phyloP scores from a whole-genome alignment of 2,888 invertebrate species.

The Acronicta alni region DNA sequence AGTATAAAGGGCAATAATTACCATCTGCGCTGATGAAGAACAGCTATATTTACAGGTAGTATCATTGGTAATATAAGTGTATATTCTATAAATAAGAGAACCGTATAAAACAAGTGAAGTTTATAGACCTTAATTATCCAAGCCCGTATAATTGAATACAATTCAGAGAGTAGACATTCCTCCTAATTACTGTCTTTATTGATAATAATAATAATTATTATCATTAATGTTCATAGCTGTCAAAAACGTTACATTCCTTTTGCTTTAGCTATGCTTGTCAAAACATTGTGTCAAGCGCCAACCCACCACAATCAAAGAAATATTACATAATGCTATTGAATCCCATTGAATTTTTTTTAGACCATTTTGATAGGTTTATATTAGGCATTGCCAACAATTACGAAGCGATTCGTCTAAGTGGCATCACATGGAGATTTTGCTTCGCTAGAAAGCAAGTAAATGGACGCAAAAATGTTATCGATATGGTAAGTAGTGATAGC shows the following conservation, averaged over 20 bases:
- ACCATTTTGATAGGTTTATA: background rate
- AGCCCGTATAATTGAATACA: constrained; percentile 6
- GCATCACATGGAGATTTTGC: background rate
- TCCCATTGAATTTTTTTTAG: constrained; percentile 5
- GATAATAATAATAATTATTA: constrained; percentile 25
- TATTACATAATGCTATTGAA: constrained; percentile 7
- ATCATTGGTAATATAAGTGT: too few species aligned
- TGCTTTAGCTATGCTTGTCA: constrained; percentile 19
- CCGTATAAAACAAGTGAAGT: constrained; percentile 23
- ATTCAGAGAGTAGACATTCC: constrained; percentile 13
- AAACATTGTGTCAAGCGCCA: constrained; percentile 14
- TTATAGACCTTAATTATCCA: constrained; percentile 11
- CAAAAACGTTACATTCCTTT: constrained; percentile 14
- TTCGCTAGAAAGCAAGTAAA: background rate
- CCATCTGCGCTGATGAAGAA: too few species aligned
- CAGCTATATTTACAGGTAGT: too few species aligned
- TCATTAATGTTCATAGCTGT: constrained; percentile 11
- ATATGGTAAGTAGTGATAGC: too few species aligned
- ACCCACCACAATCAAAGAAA: background rate
- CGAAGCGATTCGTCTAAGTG: background rate
- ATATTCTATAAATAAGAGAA: constrained; percentile 12
- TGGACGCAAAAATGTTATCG: too few species aligned
- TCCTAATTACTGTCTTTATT: constrained; percentile 28
- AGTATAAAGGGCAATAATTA: too few species aligned
- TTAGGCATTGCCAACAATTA: too few species aligned